Base-by-base conservation (phyloP, 2,888 invertebrate species). In the Vesta saturnalis region DNA sequence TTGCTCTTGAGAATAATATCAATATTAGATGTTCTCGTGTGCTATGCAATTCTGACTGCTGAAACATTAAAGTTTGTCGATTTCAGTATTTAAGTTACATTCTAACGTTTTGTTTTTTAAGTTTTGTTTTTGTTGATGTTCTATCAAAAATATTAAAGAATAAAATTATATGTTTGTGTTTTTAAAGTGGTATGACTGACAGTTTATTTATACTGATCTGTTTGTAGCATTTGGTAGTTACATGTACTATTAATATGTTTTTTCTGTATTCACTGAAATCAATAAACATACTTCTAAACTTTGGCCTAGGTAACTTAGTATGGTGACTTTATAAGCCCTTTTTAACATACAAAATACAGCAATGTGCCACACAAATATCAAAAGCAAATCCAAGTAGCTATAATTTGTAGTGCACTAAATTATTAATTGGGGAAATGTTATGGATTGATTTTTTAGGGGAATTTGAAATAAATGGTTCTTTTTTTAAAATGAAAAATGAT, bases 31-130 rank as follows among this genome's bases (percentile, higher is more conserved):
- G 77, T 79, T 80, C 77, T 78, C 74, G 74, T 75, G 77, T 77
- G 77, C 77, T 77, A 78, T 75, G 79, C 82, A 83, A 82, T 83
- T 83, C 83, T 83, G 82, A 83, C 80, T 64, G 68, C 82, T 83
- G 83, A 82, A 81, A 80, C 77, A 77, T 75, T 75, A 77, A 77
- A 74, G 74, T 77, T 75, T 73, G 70, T 83, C 83, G 83, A 83
- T 83, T 83, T 83, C 83, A 83, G 77, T 80, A 82, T 83, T 83
- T 81, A 77, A 75, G 78, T 54, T 22, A 49, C 49, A 18, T 21
- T 54, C 16, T 54, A 21, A 22, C 23, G 4, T 46, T 22, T 55
- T 21, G 55, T 55, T 10, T 12, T 18, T 2, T 16, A 15, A 14
- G n/a, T 56, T 56, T 35, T 18, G 23, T 54, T 54, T 10, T 19